phyloP scores from a whole-genome alignment of 2,113 vertebrate species.

The Grus americana region DNA sequence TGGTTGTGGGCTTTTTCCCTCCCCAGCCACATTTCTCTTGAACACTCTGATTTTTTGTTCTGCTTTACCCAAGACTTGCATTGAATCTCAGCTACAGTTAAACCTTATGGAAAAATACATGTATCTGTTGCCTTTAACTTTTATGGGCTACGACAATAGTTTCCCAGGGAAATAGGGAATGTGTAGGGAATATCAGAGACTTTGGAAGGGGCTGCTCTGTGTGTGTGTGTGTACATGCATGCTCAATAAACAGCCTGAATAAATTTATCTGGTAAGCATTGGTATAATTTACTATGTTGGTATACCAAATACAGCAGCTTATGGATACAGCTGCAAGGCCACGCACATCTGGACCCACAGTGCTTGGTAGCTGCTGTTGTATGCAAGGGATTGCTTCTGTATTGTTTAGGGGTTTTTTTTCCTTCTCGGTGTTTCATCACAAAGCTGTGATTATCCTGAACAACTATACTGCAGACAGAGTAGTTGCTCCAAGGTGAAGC shows the following conservation, averaged over 20 bases:
- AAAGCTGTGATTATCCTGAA: background rate
- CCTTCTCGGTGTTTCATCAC: fast-evolving
- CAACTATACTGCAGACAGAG: background rate
- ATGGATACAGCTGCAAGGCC: background rate
- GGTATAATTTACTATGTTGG: background rate
- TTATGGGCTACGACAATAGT: background rate
- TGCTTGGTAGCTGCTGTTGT: background rate
- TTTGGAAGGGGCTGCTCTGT: background rate
- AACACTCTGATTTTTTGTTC: background rate
- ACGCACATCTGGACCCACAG: fast-evolving
- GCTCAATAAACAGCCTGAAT: no score
- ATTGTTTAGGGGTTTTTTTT: background rate
- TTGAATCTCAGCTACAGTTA: background rate
- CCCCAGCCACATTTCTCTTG: background rate
- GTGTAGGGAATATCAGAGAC: background rate
- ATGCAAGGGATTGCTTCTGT: background rate
- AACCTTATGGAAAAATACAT: background rate
- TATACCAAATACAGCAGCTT: background rate
- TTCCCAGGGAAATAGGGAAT: background rate
- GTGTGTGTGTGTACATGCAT: no score
- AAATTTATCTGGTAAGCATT: background rate
- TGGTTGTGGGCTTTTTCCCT: background rate
- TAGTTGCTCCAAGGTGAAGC: background rate
- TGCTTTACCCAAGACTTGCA: background rate
- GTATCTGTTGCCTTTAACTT: background rate